A percentile compares a stretch with the other conserved stretches of the same genome.
Conservation (phyloP, 2,888 invertebrate species). For the Morpho helenor region DNA sequence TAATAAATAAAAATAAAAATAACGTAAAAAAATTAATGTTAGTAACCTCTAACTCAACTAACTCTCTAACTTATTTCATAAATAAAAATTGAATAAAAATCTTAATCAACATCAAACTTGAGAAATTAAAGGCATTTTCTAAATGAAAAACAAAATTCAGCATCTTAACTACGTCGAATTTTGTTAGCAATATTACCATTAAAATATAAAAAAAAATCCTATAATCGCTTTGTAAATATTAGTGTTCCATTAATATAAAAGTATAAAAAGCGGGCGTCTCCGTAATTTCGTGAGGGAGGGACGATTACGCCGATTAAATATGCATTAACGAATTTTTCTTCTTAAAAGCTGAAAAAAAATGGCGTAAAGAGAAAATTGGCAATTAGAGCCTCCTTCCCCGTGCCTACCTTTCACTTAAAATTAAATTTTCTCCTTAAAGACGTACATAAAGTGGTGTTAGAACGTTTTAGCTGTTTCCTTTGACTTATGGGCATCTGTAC, state of each 20-base stretch:
- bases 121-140: not conserved
- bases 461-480: constrained; percentile 30
- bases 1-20: too few species aligned
- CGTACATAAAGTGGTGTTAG: constrained; percentile 66
- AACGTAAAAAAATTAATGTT: too few species aligned
- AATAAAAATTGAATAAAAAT: too few species aligned
- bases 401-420: constrained; percentile 53
- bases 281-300: constrained; percentile 52
- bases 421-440: constrained; percentile 68
- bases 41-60: too few species aligned
- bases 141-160: constrained; percentile 11
- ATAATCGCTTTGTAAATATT: constrained; percentile 33
- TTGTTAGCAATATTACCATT: constrained; percentile 20
- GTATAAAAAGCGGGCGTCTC: constrained; percentile 33
- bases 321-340: constrained; percentile 79
- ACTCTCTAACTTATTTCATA: too few species aligned
- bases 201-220: constrained; percentile 21
- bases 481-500: constrained; percentile 22
- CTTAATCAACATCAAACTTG: too few species aligned
- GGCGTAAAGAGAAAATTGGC: constrained; percentile 77
- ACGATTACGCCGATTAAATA: constrained; percentile 76
- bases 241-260: constrained; percentile 33
- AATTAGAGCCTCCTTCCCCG: constrained; percentile 57
- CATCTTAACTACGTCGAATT: constrained; percentile 3
- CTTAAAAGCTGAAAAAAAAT: constrained; percentile 74